Percentiles rank a stretch among this genome's conserved stretches.
phyloP scores from a whole-genome alignment of 2,888 invertebrate species.

The Cybosia mesomella region DNA sequence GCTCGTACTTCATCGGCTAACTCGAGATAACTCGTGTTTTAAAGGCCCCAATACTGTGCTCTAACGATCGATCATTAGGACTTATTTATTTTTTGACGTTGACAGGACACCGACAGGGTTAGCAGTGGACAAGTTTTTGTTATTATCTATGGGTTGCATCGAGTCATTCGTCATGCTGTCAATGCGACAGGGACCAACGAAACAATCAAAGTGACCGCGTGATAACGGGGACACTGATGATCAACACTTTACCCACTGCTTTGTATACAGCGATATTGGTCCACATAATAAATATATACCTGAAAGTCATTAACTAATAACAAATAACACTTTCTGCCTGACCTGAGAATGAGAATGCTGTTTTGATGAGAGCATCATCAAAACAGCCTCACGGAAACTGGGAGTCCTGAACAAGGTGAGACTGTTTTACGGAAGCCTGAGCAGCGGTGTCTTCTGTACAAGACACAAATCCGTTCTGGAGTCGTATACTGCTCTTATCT shows the following conservation, averaged over 20 bases:
- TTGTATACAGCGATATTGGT: conserved; percentile 7
- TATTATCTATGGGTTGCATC: conserved; percentile 79
- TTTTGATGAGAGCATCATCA: too few species aligned
- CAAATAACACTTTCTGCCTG: neutral
- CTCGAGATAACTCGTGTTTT: conserved; percentile 77
- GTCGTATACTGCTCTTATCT: too few species aligned
- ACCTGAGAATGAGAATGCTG: too few species aligned
- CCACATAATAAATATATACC: neutral
- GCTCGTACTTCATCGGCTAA: conserved; percentile 58
- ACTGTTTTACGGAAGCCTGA: too few species aligned
- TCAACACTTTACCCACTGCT: conserved; percentile 53
- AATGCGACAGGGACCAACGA: conserved; percentile 76
- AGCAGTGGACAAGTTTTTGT: conserved; percentile 64
- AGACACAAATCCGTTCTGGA: too few species aligned
- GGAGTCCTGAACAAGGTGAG: too few species aligned
- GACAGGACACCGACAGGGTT: conserved; percentile 77
- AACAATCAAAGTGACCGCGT: conserved; percentile 83
- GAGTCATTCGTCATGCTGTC: conserved; percentile 86
- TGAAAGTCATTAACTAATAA: neutral
- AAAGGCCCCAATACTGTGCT: conserved; percentile 79
- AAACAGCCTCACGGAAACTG: too few species aligned
- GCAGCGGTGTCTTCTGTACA: too few species aligned
- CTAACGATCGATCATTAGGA: conserved; percentile 84
- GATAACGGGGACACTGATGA: conserved; percentile 76
- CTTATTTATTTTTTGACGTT: conserved; percentile 85